A percentile compares a stretch with the other conserved stretches of the same genome.
These are phyloP conservation scores for Choristoneura fumiferana DNA, from an alignment of 1,140 invertebrate species.

Conservation along the genomic window DNA sequence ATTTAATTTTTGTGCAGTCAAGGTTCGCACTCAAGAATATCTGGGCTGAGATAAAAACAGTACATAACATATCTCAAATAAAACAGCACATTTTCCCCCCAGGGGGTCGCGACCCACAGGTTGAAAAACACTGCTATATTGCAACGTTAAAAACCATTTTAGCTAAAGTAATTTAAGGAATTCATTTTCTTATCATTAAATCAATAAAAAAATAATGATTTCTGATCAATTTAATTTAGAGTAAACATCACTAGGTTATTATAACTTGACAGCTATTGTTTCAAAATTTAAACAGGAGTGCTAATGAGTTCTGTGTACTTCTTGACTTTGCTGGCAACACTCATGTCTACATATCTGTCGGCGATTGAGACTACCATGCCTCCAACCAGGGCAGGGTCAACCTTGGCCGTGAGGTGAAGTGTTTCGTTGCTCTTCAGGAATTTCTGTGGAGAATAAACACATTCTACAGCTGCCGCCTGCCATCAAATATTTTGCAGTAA, in stretches of 20 bases:
- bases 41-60: too few relatives aligned
- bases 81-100: too few relatives aligned
- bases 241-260: constrained; percentile 1
- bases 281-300: constrained; percentile 81
- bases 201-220: neutral
- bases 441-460: constrained; percentile 71
- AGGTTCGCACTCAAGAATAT: too few relatives aligned
- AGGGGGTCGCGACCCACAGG: too few relatives aligned
- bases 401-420: constrained; percentile 88
- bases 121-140: too few relatives aligned
- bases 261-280: constrained; percentile 6
- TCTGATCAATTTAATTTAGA: constrained; percentile 9
- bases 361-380: constrained; percentile 98
- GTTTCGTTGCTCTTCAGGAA: constrained; percentile 93
- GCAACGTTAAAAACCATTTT: too few relatives aligned
- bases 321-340: constrained; percentile 97
- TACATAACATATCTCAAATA: too few relatives aligned
- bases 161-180: neutral
- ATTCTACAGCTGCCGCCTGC: too few relatives aligned
- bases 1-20: too few relatives aligned
- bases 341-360: constrained; percentile 99
- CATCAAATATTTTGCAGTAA: too few relatives aligned
- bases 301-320: constrained; percentile 92
- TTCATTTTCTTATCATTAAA: neutral
- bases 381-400: constrained; percentile 95